Evolutionary conservation across 2,888 invertebrate species (phyloP).

Genomic region (Euzophera pinguis): DNA sequence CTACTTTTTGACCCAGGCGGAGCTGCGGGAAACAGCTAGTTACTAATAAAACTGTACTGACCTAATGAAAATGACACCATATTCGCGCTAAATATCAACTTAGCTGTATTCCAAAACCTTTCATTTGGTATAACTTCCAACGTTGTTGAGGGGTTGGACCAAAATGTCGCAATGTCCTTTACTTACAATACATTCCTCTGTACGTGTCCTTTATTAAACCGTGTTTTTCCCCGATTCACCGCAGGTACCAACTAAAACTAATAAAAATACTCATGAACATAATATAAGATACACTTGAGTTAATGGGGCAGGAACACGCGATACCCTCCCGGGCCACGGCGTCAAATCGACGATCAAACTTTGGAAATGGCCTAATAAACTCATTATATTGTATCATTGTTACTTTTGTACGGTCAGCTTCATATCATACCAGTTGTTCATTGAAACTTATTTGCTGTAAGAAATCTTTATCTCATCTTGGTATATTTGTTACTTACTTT

Average conservation of each 20-base stretch:
- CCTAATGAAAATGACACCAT: no score
- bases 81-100: no score
- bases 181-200: no score
- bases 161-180: no score
- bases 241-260: not conserved
- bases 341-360: slow-evolving; percentile 11
- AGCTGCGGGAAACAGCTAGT: no score
- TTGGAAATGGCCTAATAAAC: slow-evolving; percentile 7
- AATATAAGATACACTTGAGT: slow-evolving; percentile 9
- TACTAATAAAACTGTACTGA: no score
- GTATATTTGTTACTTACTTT: no score
- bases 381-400: slow-evolving; percentile 8
- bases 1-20: no score
- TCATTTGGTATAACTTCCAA: no score
- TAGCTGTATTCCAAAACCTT: no score
- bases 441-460: not conserved
- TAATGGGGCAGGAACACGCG: not conserved
- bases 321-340: slow-evolving; percentile 5
- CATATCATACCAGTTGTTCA: not conserved
- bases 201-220: not conserved
- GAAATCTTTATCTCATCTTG: no score
- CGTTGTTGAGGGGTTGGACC: no score
- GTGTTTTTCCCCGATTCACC: slow-evolving; percentile 16
- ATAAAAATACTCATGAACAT: slow-evolving; percentile 10
- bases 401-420: not conserved